Base-by-base conservation (phyloP, 2,797 vertebrate genomes). In the Adelosebastes latens region DNA sequence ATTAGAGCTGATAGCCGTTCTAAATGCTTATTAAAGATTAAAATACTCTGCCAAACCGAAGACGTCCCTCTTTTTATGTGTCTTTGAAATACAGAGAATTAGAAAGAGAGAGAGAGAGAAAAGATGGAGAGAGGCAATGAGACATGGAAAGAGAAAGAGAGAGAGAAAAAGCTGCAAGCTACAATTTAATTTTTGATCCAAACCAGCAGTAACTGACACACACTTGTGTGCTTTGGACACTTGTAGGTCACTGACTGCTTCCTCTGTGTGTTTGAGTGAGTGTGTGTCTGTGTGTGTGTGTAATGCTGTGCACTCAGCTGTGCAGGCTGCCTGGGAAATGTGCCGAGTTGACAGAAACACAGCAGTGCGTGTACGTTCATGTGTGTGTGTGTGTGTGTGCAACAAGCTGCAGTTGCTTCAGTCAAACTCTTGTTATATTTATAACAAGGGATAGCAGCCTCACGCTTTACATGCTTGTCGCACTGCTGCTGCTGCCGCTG, bases 341-440 rank as follows among this genome's bases (percentile, higher is more conserved):
- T 96, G 95, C 95, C 86, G 92, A 96, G 86, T 95, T 93, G 93
- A 95, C 95, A 96, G 92, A 94, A 94, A 94, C 82, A 82, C 83
- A 83, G 86, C 78, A 81, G 42, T 52, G 70, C 20, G 70, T 72
- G 58, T 14, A 24, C 5, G 9, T 49, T 18, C 3, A 2, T 60
- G 31, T 84, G 72, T 66, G 61, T 61, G 39, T 55, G 55, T 68
- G 63, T 72, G 61, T 58, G 55, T 55, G 68, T 13, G 87, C 90
- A 94, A 93, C 92, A 93, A 93, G 90, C 91, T 85, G 61, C 84
- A 87, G 85, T 82, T 80, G 85, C 87, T 89, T 90, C 81, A 84
- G 83, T 88, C 81, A 80, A 87, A 89, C 82, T 91, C 82, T 75
- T 93, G 91, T 92, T 93, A 92, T 91, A 94, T 93, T 91, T 91